These are phyloP conservation scores for Plutella xylostella DNA, from an alignment of 2,888 invertebrate genomes.

Conservation along the genomic window DNA sequence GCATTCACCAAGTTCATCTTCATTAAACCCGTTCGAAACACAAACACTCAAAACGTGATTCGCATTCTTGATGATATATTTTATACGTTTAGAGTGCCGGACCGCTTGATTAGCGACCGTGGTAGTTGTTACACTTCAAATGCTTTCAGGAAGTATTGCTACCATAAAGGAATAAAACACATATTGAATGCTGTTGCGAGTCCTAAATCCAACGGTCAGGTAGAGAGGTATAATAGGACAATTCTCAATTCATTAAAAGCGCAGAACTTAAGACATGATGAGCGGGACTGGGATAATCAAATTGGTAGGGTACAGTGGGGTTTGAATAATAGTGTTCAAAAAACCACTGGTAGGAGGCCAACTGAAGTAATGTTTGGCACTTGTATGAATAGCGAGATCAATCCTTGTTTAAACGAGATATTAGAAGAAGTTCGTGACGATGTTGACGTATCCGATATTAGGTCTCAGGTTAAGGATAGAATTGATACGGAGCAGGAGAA, in stretches of 20 bases:
- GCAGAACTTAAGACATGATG: no score
- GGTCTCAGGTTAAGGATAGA: no score
- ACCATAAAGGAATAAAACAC: slow-evolving; percentile 7
- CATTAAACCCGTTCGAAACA: neutral
- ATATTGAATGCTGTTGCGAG: slow-evolving; percentile 19
- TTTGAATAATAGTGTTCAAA: no score
- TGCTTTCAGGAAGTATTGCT: neutral
- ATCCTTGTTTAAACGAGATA: no score
- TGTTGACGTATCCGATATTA: no score
- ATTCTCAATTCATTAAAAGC: slow-evolving; percentile 15
- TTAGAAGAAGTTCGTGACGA: no score
- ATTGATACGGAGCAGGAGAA: no score
- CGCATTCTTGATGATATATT: neutral
- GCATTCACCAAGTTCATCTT: neutral
- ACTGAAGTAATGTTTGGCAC: no score
- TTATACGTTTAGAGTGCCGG: neutral
- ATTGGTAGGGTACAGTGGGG: no score
- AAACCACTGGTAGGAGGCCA: no score
- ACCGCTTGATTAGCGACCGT: neutral
- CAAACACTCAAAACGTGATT: neutral
- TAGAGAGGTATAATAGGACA: slow-evolving; percentile 19
- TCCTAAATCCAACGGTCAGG: slow-evolving; percentile 20
- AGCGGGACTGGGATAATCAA: no score
- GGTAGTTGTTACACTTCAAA: neutral
- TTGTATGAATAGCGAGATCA: no score